phyloP scores from a whole-genome alignment of 1,140 invertebrate species.

The Cecropterus lyciades region DNA sequence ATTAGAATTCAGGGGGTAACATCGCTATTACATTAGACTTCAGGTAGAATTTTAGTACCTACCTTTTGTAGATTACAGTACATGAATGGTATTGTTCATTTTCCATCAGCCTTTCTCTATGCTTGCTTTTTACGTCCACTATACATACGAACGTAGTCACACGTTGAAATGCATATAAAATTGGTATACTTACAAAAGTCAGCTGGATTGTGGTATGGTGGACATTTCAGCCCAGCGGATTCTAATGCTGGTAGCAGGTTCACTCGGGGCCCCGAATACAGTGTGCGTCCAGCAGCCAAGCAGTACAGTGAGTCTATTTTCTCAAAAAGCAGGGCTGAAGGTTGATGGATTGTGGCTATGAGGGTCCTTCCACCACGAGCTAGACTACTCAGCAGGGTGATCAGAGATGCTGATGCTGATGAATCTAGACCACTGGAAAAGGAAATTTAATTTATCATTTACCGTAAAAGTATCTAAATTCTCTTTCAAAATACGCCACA shows the following conservation, averaged over 20 bases:
- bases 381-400: conserved; percentile 90
- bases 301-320: conserved; percentile 98
- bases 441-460: conserved; percentile 27
- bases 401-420: conserved; percentile 92
- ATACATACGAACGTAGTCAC: too few relatives aligned
- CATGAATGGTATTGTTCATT: too few relatives aligned
- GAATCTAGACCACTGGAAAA: conserved; percentile 92
- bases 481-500: too few relatives aligned
- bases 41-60: too few relatives aligned
- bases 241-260: conserved; percentile 93
- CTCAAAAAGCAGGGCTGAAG: conserved; percentile 96
- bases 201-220: conserved; percentile 97
- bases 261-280: conserved; percentile 92
- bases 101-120: too few relatives aligned
- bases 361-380: conserved; percentile 92
- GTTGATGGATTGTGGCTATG: conserved; percentile 97
- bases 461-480: too few relatives aligned
- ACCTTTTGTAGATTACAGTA: too few relatives aligned
- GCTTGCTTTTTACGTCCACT: too few relatives aligned
- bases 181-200: conserved; percentile 91
- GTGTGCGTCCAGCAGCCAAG: conserved; percentile 93
- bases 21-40: too few relatives aligned
- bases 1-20: too few relatives aligned
- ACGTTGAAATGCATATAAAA: too few relatives aligned
- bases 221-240: conserved; percentile 92